Evolutionary conservation across 2,797 vertebrate species (phyloP).

Genomic region (Hipposideros larvatus): DNA sequence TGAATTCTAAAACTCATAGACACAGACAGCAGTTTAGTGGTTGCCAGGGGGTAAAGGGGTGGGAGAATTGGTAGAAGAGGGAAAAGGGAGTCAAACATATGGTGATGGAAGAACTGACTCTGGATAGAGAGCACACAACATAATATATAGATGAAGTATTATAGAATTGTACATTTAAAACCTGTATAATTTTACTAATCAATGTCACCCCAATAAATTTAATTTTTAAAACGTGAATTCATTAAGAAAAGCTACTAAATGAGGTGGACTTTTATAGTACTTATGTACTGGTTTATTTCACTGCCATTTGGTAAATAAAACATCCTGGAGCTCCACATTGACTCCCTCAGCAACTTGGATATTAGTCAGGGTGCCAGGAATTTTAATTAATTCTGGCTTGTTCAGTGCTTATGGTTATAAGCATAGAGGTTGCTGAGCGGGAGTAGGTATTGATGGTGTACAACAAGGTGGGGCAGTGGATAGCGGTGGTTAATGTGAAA

Average conservation of each 20-base stretch:
- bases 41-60: too few relatives aligned
- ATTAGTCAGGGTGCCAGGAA: neutral
- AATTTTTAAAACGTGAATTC: neutral
- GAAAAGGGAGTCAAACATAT: too few relatives aligned
- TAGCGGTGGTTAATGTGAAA: neutral
- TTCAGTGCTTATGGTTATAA: constrained; percentile 21
- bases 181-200: too few relatives aligned
- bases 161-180: too few relatives aligned
- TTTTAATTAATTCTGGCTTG: constrained; percentile 11
- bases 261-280: neutral
- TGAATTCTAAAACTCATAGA: neutral
- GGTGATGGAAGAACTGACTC: too few relatives aligned
- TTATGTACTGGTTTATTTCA: neutral
- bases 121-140: too few relatives aligned
- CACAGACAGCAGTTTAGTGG: too few relatives aligned
- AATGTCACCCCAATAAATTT: too few relatives aligned
- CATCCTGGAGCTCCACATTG: neutral
- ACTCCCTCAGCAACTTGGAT: constrained; percentile 6
- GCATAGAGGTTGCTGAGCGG: neutral
- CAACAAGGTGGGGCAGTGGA: neutral
- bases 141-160: too few relatives aligned
- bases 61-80: too few relatives aligned
- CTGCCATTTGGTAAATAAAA: constrained; percentile 6
- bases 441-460: neutral
- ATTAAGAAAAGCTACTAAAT: constrained; percentile 44